Evolutionary conservation across 35 echinoderm and acorn worm species (phyloP).

Genomic region (Strongylocentrotus purpuratus): DNA sequence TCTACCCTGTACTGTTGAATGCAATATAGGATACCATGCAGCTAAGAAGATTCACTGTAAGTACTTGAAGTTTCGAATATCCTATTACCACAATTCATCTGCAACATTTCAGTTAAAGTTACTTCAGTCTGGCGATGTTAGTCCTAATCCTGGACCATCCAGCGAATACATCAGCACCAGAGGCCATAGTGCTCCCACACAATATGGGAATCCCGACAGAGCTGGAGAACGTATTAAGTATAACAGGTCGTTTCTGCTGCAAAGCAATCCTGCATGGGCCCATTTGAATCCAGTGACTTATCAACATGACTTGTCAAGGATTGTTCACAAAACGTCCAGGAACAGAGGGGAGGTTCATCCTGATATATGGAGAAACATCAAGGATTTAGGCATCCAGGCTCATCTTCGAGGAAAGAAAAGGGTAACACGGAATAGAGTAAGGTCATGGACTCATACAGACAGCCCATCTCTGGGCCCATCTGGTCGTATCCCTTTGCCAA

Average conservation of each 20-base stretch:
- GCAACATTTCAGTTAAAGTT: not conserved
- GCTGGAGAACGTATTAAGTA: constrained; percentile 21
- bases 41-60: constrained; percentile 11
- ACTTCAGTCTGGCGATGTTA: constrained; percentile 28
- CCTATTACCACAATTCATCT: constrained; percentile 21
- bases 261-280: constrained; percentile 23
- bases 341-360: constrained; percentile 35
- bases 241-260: not conserved
- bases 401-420: constrained; percentile 30
- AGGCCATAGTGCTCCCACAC: not conserved
- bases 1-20: not conserved
- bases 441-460: not conserved
- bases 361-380: not conserved
- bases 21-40: constrained; percentile 6
- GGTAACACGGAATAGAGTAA: not conserved
- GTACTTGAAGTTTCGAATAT: constrained; percentile 5
- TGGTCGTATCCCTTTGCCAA: not conserved
- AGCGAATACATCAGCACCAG: constrained; percentile 15
- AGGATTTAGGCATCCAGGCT: constrained; percentile 28
- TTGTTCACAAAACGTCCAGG: constrained; percentile 15
- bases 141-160: constrained; percentile 16
- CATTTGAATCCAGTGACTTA: not conserved
- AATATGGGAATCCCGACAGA: not conserved
- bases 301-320: constrained; percentile 23
- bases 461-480: not conserved